phyloP scores from a whole-genome alignment of 2,888 invertebrate genomes.

The Sarcophaga variegata region DNA sequence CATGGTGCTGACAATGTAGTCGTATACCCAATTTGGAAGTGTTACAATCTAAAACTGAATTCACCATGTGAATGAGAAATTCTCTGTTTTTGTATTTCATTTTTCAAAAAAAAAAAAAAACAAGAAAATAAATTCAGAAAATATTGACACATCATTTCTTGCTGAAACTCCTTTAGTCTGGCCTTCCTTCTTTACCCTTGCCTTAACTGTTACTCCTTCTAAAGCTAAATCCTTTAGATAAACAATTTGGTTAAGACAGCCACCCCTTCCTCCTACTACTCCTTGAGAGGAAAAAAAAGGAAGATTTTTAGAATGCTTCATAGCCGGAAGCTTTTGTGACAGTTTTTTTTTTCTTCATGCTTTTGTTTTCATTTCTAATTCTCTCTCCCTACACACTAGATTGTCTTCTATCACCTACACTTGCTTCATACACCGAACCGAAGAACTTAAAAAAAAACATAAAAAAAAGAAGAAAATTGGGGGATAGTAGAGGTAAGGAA shows the following conservation, averaged over 20 bases:
- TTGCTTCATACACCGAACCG: not conserved
- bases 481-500: not conserved
- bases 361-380: slow-evolving; percentile 48
- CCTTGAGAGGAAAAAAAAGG: too few species aligned
- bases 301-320: slow-evolving; percentile 5
- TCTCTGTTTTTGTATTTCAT: slow-evolving; percentile 10
- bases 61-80: slow-evolving; percentile 33
- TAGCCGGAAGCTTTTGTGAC: slow-evolving; percentile 69
- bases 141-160: slow-evolving; percentile 67
- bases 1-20: slow-evolving; percentile 44
- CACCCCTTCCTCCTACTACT: not conserved
- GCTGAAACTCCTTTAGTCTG: slow-evolving; percentile 19
- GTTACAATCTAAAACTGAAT: slow-evolving; percentile 61
- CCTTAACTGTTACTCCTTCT: not conserved
- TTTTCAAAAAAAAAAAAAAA: slow-evolving; percentile 29
- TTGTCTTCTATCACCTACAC: not conserved
- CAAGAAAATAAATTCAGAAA: slow-evolving; percentile 41
- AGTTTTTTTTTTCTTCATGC: slow-evolving; percentile 54
- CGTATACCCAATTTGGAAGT: slow-evolving; percentile 51
- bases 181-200: not conserved
- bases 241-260: slow-evolving; percentile 57
- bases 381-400: slow-evolving; percentile 8
- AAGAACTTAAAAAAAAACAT: slow-evolving; percentile 4
- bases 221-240: slow-evolving; percentile 60
- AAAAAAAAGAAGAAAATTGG: not conserved